Evolutionary conservation across 2,797 vertebrate genomes (phyloP).

Genomic region (Pampus argenteus): DNA sequence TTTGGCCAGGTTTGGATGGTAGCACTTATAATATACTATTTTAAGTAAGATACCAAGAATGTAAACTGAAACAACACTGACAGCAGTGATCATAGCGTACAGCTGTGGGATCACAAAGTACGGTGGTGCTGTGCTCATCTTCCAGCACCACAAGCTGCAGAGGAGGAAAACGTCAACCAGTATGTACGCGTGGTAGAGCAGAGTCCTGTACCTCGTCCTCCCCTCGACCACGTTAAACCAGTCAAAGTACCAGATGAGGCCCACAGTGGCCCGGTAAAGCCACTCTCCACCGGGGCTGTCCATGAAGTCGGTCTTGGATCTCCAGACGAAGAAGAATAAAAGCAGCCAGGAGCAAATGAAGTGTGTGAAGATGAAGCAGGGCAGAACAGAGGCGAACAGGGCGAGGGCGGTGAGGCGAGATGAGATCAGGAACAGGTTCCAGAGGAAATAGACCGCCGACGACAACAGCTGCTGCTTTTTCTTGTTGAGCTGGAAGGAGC

Average conservation of each 20-base stretch:
- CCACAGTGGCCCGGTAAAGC: conserved; percentile 87
- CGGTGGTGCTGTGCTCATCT: conserved; percentile 12
- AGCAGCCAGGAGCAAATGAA: conserved; percentile 85
- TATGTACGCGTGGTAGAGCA: conserved; percentile 85
- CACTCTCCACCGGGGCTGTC: conserved; percentile 73
- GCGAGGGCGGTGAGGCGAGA: conserved; percentile 85
- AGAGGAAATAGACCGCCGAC: conserved; percentile 84
- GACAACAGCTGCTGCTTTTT: conserved; percentile 66
- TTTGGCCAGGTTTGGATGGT: conserved; percentile 81
- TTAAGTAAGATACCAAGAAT: conserved; percentile 81
- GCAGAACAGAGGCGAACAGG: conserved; percentile 86
- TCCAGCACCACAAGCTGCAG: conserved; percentile 78
- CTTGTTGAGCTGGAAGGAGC: conserved; percentile 84
- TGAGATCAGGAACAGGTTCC: conserved; percentile 89
- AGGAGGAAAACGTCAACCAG: conserved; percentile 83
- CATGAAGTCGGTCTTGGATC: conserved; percentile 88
- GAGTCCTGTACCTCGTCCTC: conserved; percentile 67
- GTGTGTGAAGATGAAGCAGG: conserved; percentile 83
- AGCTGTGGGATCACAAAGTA: not conserved
- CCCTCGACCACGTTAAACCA: conserved; percentile 89
- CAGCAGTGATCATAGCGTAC: fast-evolving
- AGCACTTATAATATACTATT: conserved; percentile 82
- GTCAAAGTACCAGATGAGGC: conserved; percentile 91
- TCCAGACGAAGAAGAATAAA: conserved; percentile 84
- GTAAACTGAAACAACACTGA: conserved; percentile 55